Evolutionary conservation across 1,140 invertebrate species (phyloP).

Genomic region (Branchinecta lindahli): DNA sequence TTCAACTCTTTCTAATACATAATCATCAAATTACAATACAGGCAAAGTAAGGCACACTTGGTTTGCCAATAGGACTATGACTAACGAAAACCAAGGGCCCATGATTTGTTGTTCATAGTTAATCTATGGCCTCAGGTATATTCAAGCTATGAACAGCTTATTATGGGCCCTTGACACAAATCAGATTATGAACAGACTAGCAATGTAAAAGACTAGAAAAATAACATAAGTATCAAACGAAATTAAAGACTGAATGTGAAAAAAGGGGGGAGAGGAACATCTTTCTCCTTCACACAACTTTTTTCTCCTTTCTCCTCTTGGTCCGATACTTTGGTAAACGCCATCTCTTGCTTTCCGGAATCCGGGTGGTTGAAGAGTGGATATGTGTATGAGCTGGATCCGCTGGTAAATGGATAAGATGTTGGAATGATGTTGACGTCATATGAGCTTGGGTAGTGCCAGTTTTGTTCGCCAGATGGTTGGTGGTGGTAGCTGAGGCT

Average conservation of each 20-base stretch:
- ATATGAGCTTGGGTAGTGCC: background rate
- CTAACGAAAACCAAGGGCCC: no score
- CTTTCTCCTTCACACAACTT: slow-evolving; percentile 1
- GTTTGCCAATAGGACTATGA: no score
- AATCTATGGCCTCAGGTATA: no score
- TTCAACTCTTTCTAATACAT: no score
- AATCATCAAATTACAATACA: no score
- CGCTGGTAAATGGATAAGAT: background rate
- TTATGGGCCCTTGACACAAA: no score
- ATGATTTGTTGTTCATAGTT: no score
- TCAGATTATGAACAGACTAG: no score
- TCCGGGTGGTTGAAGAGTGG: background rate
- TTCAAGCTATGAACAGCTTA: no score
- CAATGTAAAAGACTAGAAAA: no score
- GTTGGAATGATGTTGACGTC: background rate
- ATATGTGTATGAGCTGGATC: background rate
- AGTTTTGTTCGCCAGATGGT: background rate
- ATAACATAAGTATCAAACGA: no score
- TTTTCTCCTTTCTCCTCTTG: background rate
- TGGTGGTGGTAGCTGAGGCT: background rate
- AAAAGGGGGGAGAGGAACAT: background rate
- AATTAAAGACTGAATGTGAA: background rate
- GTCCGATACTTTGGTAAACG: background rate
- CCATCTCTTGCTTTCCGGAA: background rate
- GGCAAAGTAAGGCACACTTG: no score